Base-by-base conservation (phyloP, 2,113 vertebrate genomes). In the Cyprinus carpio region DNA sequence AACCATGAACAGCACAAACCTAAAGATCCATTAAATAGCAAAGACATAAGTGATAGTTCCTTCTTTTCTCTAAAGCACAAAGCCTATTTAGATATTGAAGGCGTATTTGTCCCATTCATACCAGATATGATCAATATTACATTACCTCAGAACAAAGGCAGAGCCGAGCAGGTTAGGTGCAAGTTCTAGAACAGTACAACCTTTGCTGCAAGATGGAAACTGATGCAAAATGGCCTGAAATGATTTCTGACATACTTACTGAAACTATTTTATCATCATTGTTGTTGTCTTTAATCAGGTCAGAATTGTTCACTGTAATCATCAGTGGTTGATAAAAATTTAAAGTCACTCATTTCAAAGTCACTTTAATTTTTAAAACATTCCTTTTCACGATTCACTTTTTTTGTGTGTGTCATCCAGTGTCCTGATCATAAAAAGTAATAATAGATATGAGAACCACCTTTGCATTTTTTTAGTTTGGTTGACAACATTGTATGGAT, bases 71-170 rank as follows among this genome's bases (percentile, higher is more conserved):
- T 34, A 46, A 20, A 82, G 23, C 58, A 75, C 31, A 86, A 65
- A 67, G 23, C 11, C 27, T 64, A 54, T 82, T 75, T 82, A 67
- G 60, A 82, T 82, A 65, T 75, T 67, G 29, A 65, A 76, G 13
- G 65, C 31, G 79, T 62, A 58, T 82, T 86, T 82, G 71, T 82
- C 25, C 43, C 58, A 67, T 6, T 76, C 79, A 67, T 86, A 82
- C 4, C 79, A 49, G 40, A 82, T 65, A 71, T 82, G 71, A 86
- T 86, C 85, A 76, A 86, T 86, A 82, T 86, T 60, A 76, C 85
- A 86, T 82, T 82, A 76, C 49, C 25, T 51, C 43, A 23, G 49
- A 76, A 76, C 75, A 76, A 54, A 76, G 16, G 75, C 25, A 76
- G 75, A 54, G 75, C 46, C 18, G 27, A 15, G 0, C 3, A 54